A percentile compares a stretch with the other conserved stretches of the same genome.
Evolutionary conservation across 2,888 invertebrate genomes (phyloP).

Genomic region (Rhyacophila evoluta): DNA sequence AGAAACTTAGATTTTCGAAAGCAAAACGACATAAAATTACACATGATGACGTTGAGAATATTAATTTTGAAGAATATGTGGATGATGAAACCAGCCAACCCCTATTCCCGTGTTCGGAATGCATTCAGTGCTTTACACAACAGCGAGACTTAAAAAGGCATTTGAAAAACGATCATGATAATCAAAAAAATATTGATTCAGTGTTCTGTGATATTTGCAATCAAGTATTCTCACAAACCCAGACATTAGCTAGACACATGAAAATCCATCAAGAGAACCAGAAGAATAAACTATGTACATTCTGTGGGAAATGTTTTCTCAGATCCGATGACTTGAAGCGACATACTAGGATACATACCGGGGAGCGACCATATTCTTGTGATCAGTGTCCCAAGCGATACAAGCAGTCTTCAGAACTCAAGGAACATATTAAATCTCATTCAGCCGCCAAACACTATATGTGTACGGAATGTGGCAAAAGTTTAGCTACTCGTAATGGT

Average conservation of each 20-base stretch:
- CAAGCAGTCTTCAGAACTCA: constrained; percentile 56
- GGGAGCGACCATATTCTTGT: constrained; percentile 57
- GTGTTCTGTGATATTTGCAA: constrained; percentile 61
- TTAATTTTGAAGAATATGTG: constrained; percentile 28
- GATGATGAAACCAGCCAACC: constrained; percentile 61
- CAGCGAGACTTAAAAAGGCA: constrained; percentile 59
- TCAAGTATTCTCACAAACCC: constrained; percentile 62
- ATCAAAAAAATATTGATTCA: background rate
- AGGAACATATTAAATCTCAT: constrained; percentile 55
- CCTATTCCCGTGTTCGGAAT: constrained; percentile 61
- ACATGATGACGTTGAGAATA: background rate
- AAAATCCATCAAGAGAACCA: constrained; percentile 56
- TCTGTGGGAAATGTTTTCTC: constrained; percentile 56
- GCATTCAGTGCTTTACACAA: constrained; percentile 61
- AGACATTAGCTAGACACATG: constrained; percentile 62
- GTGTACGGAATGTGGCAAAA: constrained; percentile 56
- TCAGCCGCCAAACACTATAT: constrained; percentile 53
- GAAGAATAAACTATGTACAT: constrained; percentile 56
- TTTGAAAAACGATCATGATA: constrained; percentile 41
- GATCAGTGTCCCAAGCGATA: constrained; percentile 56
- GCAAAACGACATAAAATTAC: constrained; percentile 21
- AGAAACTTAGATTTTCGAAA: background rate
- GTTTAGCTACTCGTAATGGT: constrained; percentile 55
- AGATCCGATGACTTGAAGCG: constrained; percentile 56
- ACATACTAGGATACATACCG: constrained; percentile 57